These are phyloP conservation scores for Saturnia japonica DNA, from an alignment of 2,888 invertebrate species.

Conservation along the genomic window DNA sequence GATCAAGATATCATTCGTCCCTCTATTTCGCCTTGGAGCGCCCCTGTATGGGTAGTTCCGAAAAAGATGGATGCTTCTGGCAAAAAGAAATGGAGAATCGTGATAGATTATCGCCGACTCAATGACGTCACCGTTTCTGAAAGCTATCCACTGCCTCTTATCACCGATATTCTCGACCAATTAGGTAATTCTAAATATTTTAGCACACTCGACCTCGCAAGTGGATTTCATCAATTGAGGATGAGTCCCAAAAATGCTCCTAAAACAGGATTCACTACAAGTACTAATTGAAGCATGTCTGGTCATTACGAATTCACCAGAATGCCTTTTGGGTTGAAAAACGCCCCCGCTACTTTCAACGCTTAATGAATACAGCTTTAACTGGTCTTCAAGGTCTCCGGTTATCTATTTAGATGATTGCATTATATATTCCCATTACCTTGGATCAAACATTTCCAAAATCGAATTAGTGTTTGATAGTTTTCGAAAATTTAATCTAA, in stretches of 20 bases:
- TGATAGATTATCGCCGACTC: slow-evolving; percentile 25
- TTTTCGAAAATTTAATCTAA: slow-evolving; percentile 12
- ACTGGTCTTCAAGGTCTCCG: slow-evolving; percentile 19
- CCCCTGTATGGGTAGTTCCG: slow-evolving; percentile 29
- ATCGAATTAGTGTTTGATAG: background rate
- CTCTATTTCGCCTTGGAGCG: slow-evolving; percentile 28
- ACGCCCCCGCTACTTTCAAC: background rate
- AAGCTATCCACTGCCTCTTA: slow-evolving; percentile 16
- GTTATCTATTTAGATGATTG: background rate
- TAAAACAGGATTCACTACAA: slow-evolving; percentile 21
- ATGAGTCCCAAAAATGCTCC: slow-evolving; percentile 3
- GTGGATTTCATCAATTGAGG: slow-evolving; percentile 21
- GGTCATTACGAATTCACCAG: slow-evolving; percentile 2
- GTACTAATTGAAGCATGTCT: slow-evolving; percentile 10
- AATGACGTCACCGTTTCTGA: slow-evolving; percentile 30
- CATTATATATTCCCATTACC: background rate
- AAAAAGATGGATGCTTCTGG: slow-evolving; percentile 32
- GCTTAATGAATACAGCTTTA: slow-evolving; percentile 8
- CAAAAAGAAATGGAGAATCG: slow-evolving; percentile 26
- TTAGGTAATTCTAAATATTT: slow-evolving; percentile 24
- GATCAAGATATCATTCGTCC: slow-evolving; percentile 28
- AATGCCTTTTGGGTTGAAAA: slow-evolving; percentile 9
- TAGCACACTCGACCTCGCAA: slow-evolving; percentile 21
- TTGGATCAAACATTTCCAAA: background rate
- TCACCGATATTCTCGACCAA: slow-evolving; percentile 28